Base-by-base conservation (phyloP, 2,113 vertebrate genomes). In the Silurus asotus region DNA sequence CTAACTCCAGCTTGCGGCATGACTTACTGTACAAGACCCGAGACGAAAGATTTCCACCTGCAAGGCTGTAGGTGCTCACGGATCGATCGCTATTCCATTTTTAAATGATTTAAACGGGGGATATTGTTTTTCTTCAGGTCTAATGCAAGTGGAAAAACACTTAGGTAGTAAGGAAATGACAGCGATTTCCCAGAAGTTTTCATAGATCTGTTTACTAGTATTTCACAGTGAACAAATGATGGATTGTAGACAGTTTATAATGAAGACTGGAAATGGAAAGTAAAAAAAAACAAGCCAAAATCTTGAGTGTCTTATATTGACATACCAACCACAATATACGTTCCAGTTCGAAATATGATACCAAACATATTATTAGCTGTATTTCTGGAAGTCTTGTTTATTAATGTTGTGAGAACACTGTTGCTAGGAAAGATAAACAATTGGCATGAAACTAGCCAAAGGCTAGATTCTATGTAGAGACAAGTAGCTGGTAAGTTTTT, bases 21-120 rank as follows among this genome's bases (percentile, higher is more conserved):
- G 85, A 88, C 89, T 91, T 89, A 56, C 55, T 56, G 13, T 56
- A 90, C 91, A 91, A 91, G 80, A 74, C 87, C 88, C 75, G 59
- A 89, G 92, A 88, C 91, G 89, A 92, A 87, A 91, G 87, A 58
- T 59, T 49, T 81, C 65, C 55, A 69, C 49, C 55, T 25, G 83
- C 80, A 15, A 86, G 37, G 28, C 55, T 51, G 37, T 67, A 89
- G 81, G 84, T 90, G 72, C 80, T 75, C 59, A 83, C 37, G 25
- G 88, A 92, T 93, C 87, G 87, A 91, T 91, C 58, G 28, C 82
- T 87, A 37, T 89, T 74, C 86, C 45, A 45, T 17, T 61, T 83
- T 48, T 59, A 75, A 11, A n/a, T 65, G 75, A 45, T 80, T 74
- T 65, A 11, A 5, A 9, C 25, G 11, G 19, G 17, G 51, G 75